phyloP scores from a whole-genome alignment of 2,888 invertebrate genomes.

The Gerris lacustris region DNA sequence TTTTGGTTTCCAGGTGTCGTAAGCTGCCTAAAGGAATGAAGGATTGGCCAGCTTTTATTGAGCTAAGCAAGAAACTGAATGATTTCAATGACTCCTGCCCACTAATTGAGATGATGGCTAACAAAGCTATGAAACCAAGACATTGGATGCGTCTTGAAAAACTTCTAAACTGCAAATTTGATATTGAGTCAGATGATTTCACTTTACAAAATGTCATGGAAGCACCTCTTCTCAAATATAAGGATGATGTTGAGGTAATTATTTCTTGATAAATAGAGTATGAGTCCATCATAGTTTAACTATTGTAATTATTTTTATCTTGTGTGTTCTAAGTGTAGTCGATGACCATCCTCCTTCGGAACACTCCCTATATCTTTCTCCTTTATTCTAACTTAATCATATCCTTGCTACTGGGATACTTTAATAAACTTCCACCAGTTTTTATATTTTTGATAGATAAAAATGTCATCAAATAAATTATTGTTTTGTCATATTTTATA shows the following conservation, averaged over 20 bases:
- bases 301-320: too few relatives aligned
- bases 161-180: constrained; percentile 52
- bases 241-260: constrained; percentile 71
- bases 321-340: too few relatives aligned
- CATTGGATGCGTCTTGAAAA: constrained; percentile 57
- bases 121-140: constrained; percentile 69
- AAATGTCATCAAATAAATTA: too few relatives aligned
- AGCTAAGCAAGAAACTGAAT: constrained; percentile 76
- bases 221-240: constrained; percentile 65
- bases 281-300: too few relatives aligned
- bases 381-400: too few relatives aligned
- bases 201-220: constrained; percentile 70
- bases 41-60: constrained; percentile 77
- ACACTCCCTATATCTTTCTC: too few relatives aligned
- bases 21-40: constrained; percentile 73
- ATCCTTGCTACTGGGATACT: too few relatives aligned
- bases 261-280: too few relatives aligned
- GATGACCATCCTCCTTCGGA: too few relatives aligned
- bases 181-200: constrained; percentile 67
- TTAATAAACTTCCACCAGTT: too few relatives aligned
- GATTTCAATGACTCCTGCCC: constrained; percentile 83
- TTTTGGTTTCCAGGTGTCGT: constrained; percentile 48
- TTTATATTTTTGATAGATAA: too few relatives aligned
- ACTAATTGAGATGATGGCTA: constrained; percentile 73
- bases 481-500: too few relatives aligned